Percentiles rank a stretch among this genome's conserved stretches.
Conservation (phyloP, 1,140 invertebrate genomes). For the Drosophila tristis region DNA sequence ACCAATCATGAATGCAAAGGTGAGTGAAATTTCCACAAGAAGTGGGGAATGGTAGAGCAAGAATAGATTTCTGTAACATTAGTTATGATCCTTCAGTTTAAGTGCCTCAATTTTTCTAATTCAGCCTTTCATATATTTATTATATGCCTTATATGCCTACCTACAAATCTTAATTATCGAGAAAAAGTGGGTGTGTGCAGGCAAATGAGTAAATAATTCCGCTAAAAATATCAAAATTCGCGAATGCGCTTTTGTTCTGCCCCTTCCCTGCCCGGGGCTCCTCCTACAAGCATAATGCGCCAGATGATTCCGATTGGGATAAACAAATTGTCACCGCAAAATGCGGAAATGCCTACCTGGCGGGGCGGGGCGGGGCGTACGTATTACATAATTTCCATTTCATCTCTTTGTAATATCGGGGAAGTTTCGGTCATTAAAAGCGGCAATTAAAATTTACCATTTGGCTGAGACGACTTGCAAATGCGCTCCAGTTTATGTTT, state of each 20-base stretch:
- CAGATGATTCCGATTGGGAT: constrained; percentile 31
- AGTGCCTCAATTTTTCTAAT: too few relatives aligned
- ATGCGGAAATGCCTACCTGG: constrained; percentile 66
- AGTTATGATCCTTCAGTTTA: neutral
- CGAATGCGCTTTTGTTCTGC: constrained; percentile 73
- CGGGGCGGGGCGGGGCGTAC: constrained; percentile 9
- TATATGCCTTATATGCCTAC: too few relatives aligned
- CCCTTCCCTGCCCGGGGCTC: constrained; percentile 24
- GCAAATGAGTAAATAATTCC: constrained; percentile 16
- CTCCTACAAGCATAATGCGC: constrained; percentile 43
- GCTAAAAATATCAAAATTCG: constrained; percentile 71
- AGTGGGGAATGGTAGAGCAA: neutral
- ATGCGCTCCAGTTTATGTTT: constrained; percentile 73
- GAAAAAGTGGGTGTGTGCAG: constrained; percentile 53
- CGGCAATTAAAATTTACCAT: constrained; percentile 59
- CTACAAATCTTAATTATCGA: neutral
- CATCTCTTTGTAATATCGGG: constrained; percentile 58
- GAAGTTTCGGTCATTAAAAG: constrained; percentile 75
- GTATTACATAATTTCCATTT: constrained; percentile 73
- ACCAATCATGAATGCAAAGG: constrained; percentile 36
- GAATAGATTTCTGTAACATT: neutral
- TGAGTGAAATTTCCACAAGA: constrained; percentile 15
- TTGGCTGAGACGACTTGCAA: constrained; percentile 73
- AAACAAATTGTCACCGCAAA: constrained; percentile 51
- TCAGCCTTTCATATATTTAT: too few relatives aligned